Conservation (phyloP, 2,888 invertebrate species). For the Griposia aprilina region DNA sequence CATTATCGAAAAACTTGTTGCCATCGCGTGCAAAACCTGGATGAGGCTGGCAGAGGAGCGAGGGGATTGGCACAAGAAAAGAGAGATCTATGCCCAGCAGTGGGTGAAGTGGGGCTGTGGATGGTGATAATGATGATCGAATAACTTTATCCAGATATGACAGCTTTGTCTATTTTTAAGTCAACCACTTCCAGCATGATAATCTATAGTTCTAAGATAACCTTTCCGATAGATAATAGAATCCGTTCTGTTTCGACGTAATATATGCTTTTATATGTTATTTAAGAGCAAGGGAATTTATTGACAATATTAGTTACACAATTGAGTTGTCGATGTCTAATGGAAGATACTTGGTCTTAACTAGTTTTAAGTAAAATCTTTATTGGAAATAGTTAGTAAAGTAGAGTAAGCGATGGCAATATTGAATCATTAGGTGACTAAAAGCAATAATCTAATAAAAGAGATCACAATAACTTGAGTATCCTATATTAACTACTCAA, state of each 20-base stretch:
- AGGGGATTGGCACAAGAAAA: too few relatives aligned
- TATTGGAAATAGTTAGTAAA: not conserved
- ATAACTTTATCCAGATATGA: not conserved
- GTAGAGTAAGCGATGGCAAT: not conserved
- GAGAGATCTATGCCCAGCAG: too few relatives aligned
- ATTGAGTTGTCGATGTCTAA: not conserved
- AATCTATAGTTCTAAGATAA: not conserved
- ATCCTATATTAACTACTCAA: not conserved
- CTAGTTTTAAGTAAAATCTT: not conserved
- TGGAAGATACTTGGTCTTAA: not conserved
- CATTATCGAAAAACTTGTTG: too few relatives aligned
- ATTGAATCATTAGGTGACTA: not conserved
- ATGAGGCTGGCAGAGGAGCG: too few relatives aligned
- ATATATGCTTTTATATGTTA: not conserved
- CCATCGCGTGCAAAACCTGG: too few relatives aligned
- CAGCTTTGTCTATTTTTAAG: not conserved
- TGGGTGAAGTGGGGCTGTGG: too few relatives aligned
- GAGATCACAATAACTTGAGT: not conserved
- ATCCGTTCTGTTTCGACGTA: not conserved
- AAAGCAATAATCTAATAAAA: not conserved
- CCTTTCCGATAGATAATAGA: conserved; percentile 10
- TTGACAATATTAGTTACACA: not conserved
- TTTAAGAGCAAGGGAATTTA: not conserved
- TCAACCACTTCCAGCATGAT: conserved; percentile 20
- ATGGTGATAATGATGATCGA: too few relatives aligned